Conservation (phyloP, 1,140 invertebrate species). For the Oryzaephilus surinamensis region DNA sequence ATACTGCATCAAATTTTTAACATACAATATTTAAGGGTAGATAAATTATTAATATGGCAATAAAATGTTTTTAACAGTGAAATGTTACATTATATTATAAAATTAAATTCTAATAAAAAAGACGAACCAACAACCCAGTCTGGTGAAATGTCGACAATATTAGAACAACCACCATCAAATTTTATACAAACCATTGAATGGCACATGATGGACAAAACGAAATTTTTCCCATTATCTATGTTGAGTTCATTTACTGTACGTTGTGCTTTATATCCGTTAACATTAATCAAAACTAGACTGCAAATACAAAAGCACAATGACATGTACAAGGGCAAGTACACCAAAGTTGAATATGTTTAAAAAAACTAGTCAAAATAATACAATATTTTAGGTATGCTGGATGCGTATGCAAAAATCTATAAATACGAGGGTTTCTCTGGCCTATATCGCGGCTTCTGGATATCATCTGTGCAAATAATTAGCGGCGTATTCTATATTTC, state of each 20-base stretch:
- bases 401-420: constrained; percentile 86
- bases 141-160: constrained; percentile 16
- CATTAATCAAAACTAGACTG: constrained; percentile 92
- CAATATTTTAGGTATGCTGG: constrained; percentile 59
- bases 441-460: constrained; percentile 92
- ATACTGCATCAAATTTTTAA: too few relatives aligned
- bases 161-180: constrained; percentile 42
- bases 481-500: constrained; percentile 80
- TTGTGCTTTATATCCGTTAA: constrained; percentile 87
- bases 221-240: constrained; percentile 86
- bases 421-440: constrained; percentile 76
- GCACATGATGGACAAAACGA: constrained; percentile 97
- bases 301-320: constrained; percentile 79
- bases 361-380: neutral
- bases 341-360: neutral
- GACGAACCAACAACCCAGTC: too few relatives aligned
- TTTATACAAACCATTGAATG: constrained; percentile 89
- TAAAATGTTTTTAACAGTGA: neutral
- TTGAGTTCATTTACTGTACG: constrained; percentile 75
- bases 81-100: too few relatives aligned
- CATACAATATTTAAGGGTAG: too few relatives aligned
- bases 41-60: too few relatives aligned
- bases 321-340: constrained; percentile 61
- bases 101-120: neutral
- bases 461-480: constrained; percentile 68